These are phyloP conservation scores for Heteromyza rotundicornis DNA, from an alignment of 2,888 invertebrate genomes.

Conservation along the genomic window DNA sequence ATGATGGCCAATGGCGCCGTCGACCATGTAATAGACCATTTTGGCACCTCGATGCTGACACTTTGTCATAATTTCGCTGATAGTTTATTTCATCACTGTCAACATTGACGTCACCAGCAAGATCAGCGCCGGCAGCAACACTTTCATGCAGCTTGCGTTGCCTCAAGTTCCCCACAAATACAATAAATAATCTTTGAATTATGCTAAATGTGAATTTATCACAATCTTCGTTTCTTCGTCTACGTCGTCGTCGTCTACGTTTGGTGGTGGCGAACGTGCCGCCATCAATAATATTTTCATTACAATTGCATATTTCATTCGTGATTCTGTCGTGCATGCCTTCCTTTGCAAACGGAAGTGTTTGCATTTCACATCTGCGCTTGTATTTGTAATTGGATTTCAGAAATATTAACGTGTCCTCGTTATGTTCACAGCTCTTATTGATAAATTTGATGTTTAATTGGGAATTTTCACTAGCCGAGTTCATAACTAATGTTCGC, in stretches of 20 bases:
- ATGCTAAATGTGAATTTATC: conserved; percentile 44
- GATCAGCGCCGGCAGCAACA: conserved; percentile 24
- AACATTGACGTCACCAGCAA: conserved; percentile 36
- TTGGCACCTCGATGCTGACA: conserved; percentile 46
- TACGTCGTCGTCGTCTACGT: not conserved
- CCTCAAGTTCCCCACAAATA: conserved; percentile 40
- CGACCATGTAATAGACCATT: conserved; percentile 35
- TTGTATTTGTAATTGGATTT: conserved; percentile 63
- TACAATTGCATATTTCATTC: conserved; percentile 44
- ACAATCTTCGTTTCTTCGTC: conserved; percentile 4
- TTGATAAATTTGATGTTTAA: too few species aligned
- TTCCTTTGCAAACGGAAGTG: too few species aligned
- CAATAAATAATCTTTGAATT: conserved; percentile 53
- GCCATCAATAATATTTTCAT: too few species aligned
- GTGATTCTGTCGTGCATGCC: too few species aligned
- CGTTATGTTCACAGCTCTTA: conserved; percentile 38
- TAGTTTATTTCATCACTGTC: conserved; percentile 33
- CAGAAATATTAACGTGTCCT: conserved; percentile 53
- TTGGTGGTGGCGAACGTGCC: too few species aligned
- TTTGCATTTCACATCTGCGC: conserved; percentile 48
- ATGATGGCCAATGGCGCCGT: conserved; percentile 13
- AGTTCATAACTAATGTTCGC: too few species aligned
- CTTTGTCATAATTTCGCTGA: conserved; percentile 49
- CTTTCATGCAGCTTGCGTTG: conserved; percentile 30
- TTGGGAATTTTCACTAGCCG: too few species aligned